Evolutionary conservation across 2,888 invertebrate species (phyloP).

Genomic region (Zhuqinia jingwanae): DNA sequence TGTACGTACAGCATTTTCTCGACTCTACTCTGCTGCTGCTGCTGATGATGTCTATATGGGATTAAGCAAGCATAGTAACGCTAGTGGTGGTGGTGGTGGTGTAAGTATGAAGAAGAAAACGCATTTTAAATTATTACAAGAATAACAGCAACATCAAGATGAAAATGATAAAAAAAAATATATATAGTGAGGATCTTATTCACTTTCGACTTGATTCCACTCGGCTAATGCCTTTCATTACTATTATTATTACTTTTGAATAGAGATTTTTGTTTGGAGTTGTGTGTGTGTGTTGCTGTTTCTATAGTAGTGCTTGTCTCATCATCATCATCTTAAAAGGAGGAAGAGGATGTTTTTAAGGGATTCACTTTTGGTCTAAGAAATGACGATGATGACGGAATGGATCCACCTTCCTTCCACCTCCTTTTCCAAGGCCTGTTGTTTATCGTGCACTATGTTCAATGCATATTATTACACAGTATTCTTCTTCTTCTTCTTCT

Average conservation of each 20-base stretch:
- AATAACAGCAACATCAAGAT: slow-evolving; percentile 4
- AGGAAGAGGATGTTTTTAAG: neutral
- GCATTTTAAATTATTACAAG: slow-evolving; percentile 13
- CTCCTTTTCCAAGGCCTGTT: slow-evolving; percentile 41
- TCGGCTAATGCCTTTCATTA: slow-evolving; percentile 14
- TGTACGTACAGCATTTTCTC: neutral
- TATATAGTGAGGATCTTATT: slow-evolving; percentile 17
- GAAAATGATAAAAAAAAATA: slow-evolving; percentile 6
- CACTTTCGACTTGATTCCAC: too few species aligned
- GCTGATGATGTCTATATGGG: too few species aligned
- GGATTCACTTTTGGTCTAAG: slow-evolving; percentile 17
- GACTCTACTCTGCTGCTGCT: neutral
- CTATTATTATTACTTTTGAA: too few species aligned
- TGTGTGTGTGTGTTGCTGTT: slow-evolving; percentile 1
- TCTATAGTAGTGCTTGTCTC: neutral
- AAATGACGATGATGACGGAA: slow-evolving; percentile 36
- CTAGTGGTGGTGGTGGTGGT: neutral
- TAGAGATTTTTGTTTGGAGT: slow-evolving; percentile 16
- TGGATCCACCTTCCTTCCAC: slow-evolving; percentile 39
- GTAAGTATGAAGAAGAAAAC: neutral
- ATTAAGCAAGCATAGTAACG: too few species aligned
- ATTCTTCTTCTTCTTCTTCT: too few species aligned
- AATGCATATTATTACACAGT: too few species aligned
- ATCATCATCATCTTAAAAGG: slow-evolving; percentile 1
- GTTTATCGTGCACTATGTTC: slow-evolving; percentile 26